These are phyloP conservation scores for Oncorhynchus tshawytscha DNA, from an alignment of 2,113 vertebrate genomes.

Conservation along the genomic window DNA sequence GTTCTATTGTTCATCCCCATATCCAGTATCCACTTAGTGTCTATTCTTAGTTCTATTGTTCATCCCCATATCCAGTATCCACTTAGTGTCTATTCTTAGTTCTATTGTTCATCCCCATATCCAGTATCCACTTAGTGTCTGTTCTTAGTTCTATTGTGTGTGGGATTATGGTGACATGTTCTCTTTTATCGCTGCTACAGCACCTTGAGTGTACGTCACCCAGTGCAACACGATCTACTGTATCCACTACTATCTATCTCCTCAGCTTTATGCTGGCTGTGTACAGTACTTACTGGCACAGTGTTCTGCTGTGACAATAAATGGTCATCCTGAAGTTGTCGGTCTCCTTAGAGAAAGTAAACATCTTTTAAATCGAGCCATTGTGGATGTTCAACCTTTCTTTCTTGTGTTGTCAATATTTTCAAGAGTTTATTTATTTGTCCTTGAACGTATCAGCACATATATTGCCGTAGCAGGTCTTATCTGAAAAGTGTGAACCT, in stretches of 20 bases:
- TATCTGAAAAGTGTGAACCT: not conserved
- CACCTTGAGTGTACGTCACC: conserved; percentile 47
- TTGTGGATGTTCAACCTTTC: too few relatives aligned
- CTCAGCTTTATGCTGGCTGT: too few relatives aligned
- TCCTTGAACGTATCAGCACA: too few relatives aligned
- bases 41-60: conserved; percentile 69
- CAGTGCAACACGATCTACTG: too few relatives aligned
- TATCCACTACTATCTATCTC: too few relatives aligned
- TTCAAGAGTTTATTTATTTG: too few relatives aligned
- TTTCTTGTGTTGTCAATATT: not conserved
- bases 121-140: conserved; percentile 31
- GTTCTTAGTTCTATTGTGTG: conserved; percentile 65
- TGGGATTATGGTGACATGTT: conserved; percentile 61
- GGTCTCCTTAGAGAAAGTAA: too few relatives aligned
- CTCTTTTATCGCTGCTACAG: conserved; percentile 54
- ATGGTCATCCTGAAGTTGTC: too few relatives aligned
- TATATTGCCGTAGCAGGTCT: too few relatives aligned
- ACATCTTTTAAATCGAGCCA: too few relatives aligned
- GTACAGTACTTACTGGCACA: too few relatives aligned
- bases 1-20: conserved; percentile 45
- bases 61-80: not conserved
- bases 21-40: not conserved
- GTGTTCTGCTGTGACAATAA: too few relatives aligned
- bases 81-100: conserved; percentile 63
- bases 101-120: conserved; percentile 41